These are phyloP conservation scores for Coryphaenoides rupestris DNA, from an alignment of 2,113 vertebrate species.

Conservation along the genomic window DNA sequence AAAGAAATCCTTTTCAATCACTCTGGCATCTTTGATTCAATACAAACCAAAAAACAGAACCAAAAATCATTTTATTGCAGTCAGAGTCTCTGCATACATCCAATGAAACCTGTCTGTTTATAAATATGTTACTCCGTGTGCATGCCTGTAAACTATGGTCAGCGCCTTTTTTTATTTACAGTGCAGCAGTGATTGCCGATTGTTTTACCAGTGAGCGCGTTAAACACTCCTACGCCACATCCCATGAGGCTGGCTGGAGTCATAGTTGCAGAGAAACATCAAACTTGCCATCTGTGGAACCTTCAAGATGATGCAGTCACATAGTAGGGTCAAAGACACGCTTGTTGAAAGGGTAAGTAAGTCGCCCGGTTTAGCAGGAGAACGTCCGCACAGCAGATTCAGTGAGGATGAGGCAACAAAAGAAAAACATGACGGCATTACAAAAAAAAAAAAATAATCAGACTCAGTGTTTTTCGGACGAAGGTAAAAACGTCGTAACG, in stretches of 20 bases:
- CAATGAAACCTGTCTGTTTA: constrained; percentile 17
- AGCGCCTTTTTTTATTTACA: not conserved
- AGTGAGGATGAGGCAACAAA: too few species aligned
- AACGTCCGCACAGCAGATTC: too few species aligned
- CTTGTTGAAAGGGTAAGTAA: constrained; percentile 8
- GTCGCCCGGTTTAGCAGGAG: too few species aligned
- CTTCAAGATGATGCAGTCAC: constrained; percentile 9
- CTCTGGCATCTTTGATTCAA: constrained; percentile 9
- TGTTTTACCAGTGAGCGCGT: not conserved
- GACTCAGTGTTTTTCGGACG: too few species aligned
- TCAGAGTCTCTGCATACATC: constrained; percentile 6
- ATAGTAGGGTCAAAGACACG: constrained; percentile 30
- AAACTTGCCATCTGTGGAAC: constrained; percentile 19
- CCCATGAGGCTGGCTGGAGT: not conserved
- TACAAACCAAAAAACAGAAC: constrained; percentile 9
- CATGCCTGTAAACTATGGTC: constrained; percentile 1
- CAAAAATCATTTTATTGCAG: constrained; percentile 50
- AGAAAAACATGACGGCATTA: too few species aligned
- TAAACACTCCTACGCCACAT: not conserved
- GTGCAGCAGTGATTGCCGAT: not conserved
- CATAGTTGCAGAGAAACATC: not conserved
- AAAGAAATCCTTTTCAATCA: constrained; percentile 66
- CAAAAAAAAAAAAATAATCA: too few species aligned
- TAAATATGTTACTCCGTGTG: not conserved
- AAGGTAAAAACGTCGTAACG: too few species aligned